These are phyloP conservation scores for Protonibea diacanthus DNA, from an alignment of 2,797 vertebrate genomes.

Conservation along the genomic window DNA sequence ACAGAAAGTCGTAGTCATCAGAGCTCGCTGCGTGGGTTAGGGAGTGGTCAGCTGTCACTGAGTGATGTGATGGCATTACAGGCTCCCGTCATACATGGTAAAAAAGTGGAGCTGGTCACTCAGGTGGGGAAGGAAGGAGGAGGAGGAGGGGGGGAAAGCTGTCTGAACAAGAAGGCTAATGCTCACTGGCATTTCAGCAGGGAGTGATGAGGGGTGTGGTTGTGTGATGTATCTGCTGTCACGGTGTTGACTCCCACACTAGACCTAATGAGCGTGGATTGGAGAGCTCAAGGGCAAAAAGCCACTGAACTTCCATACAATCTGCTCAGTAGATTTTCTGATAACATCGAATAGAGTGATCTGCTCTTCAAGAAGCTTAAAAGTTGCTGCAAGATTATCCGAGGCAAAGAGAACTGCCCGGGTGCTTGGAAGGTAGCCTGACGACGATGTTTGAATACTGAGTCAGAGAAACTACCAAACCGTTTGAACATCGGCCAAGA, in stretches of 20 bases:
- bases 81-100: conserved; percentile 56
- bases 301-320: conserved; percentile 58
- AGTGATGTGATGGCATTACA: conserved; percentile 73
- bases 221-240: conserved; percentile 74
- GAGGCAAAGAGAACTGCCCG: conserved; percentile 28
- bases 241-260: conserved; percentile 55
- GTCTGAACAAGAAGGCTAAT: conserved; percentile 62
- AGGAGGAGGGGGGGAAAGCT: neutral
- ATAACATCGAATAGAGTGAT: conserved; percentile 67
- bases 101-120: conserved; percentile 48
- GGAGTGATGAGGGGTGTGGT: conserved; percentile 55
- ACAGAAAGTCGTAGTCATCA: conserved; percentile 58
- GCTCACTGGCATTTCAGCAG: conserved; percentile 66
- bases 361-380: conserved; percentile 70
- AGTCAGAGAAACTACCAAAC: neutral
- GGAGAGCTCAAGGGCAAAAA: conserved; percentile 68
- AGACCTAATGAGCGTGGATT: conserved; percentile 54
- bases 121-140: conserved; percentile 57
- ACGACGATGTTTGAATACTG: conserved; percentile 28
- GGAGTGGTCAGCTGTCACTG: conserved; percentile 77
- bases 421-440: conserved; percentile 14
- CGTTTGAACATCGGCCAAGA: neutral
- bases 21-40: conserved; percentile 48
- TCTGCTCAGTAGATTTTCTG: conserved; percentile 77
- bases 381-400: conserved; percentile 66